A percentile compares a stretch with the other conserved stretches of the same genome.
Conservation (phyloP, 2,113 vertebrate species). For the Scomber scombrus region DNA sequence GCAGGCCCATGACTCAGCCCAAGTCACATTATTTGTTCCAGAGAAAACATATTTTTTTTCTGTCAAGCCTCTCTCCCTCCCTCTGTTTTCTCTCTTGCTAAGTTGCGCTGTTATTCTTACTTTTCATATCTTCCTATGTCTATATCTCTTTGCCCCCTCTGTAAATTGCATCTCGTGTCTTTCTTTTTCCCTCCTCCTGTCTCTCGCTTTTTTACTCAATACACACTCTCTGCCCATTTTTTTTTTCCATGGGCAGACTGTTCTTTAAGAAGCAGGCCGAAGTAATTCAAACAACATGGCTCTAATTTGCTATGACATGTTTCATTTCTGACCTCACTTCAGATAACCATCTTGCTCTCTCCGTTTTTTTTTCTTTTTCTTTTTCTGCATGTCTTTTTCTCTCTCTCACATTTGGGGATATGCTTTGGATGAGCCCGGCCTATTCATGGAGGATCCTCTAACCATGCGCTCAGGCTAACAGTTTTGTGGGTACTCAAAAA, state of each 20-base stretch:
- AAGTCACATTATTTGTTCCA: slow-evolving; percentile 88
- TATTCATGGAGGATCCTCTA: slow-evolving; percentile 50
- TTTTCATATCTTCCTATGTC: slow-evolving; percentile 66
- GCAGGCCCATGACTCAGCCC: slow-evolving; percentile 85
- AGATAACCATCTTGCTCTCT: slow-evolving; percentile 85
- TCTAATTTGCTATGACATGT: slow-evolving; percentile 89
- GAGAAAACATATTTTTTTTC: slow-evolving; percentile 83
- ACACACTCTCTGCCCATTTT: slow-evolving; percentile 51
- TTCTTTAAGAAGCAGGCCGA: slow-evolving; percentile 75
- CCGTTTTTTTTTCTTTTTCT: slow-evolving; percentile 25
- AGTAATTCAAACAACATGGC: slow-evolving; percentile 88
- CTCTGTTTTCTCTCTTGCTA: slow-evolving; percentile 67
- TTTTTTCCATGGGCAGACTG: slow-evolving; percentile 47
- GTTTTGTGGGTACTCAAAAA: slow-evolving; percentile 65
- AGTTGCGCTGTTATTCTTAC: slow-evolving; percentile 66
- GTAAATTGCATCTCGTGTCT: slow-evolving; percentile 58
- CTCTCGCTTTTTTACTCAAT: slow-evolving; percentile 49
- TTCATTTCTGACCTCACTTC: slow-evolving; percentile 87
- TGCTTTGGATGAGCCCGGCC: slow-evolving; percentile 64
- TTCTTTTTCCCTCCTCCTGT: slow-evolving; percentile 30
- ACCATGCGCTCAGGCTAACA: slow-evolving; percentile 58
- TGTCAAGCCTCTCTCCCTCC: slow-evolving; percentile 59
- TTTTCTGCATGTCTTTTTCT: slow-evolving; percentile 53
- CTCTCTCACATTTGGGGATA: slow-evolving; percentile 50
- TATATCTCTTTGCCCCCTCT: slow-evolving; percentile 59